These are phyloP conservation scores for Anseranas semipalmata DNA, from an alignment of 2,113 vertebrate species.

Conservation along the genomic window DNA sequence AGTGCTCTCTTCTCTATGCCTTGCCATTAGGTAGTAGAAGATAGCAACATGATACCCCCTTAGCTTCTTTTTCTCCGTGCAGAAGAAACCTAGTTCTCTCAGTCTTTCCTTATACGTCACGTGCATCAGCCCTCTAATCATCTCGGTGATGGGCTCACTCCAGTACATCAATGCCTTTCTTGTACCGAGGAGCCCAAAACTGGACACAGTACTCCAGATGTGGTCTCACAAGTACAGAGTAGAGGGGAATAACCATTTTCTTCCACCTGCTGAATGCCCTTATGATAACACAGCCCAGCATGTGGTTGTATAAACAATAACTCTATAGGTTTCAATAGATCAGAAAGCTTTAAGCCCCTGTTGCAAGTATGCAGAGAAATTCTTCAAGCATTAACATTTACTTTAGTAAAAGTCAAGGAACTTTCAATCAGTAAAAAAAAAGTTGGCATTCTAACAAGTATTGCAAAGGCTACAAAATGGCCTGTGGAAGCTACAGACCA, in stretches of 20 bases:
- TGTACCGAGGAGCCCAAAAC: background rate
- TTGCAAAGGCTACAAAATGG: background rate
- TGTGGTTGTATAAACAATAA: background rate
- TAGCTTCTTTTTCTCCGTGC: background rate
- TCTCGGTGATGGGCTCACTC: too few species aligned
- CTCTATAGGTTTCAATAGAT: background rate
- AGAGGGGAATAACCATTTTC: background rate
- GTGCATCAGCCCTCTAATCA: background rate
- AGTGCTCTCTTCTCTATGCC: background rate
- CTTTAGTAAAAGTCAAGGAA: background rate
- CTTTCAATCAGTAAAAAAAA: background rate
- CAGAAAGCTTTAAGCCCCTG: background rate
- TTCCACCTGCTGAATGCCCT: background rate
- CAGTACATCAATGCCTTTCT: accelerated
- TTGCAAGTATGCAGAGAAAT: background rate
- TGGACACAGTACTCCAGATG: too few species aligned
- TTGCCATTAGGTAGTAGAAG: background rate
- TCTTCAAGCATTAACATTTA: background rate
- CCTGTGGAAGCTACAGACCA: background rate
- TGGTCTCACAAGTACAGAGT: background rate
- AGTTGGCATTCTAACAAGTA: background rate
- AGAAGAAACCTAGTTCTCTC: background rate
- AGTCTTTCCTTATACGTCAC: background rate
- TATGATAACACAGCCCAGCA: background rate
- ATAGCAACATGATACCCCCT: background rate